Evolutionary conservation across 2,888 invertebrate species (phyloP), one percentile per base, ranked within the genome.

Genomic region (Harpalus rubripes): DNA sequence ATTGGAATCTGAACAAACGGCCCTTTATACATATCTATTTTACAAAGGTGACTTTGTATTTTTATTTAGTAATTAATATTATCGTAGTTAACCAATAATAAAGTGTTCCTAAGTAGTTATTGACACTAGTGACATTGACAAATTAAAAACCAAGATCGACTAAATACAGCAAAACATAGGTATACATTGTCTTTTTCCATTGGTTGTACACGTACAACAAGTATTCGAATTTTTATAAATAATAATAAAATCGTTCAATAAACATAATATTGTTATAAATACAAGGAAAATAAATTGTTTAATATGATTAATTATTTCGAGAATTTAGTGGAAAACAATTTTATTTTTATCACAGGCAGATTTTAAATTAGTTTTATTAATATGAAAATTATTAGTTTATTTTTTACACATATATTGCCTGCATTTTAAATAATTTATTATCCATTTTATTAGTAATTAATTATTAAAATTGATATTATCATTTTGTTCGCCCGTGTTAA

Each of bases 301-400:
- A 52, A 52, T 52, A 7, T 52, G 44, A 52, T 52, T 52, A 52
- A 52, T 52, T 52, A 52, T 10, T 52, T 52, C 0, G 44, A 52
- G 44, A 52, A 52, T 52, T 52, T 52, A 52, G 44, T 52, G 44
- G 10, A 52, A 52, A 52, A 52, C 44, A 52, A 52, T 52, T 52
- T 52, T 12, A 52, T 52, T 52, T 52, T 52, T 52, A 52, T 52
- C 12, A 12, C 44, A 52, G 5, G 12, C 44, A 52, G 44, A 52
- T 52, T 52, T 52, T 52, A 52, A 52, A 52, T 52, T 52, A 52
- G 44, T 52, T 52, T 52, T 52, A 52, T 52, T 52, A 52, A 52
- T 52, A 52, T 52, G 44, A 52, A 52, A 52, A 52, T 52, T 52
- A 52, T 52, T 52, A 52, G 44, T 52, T 52, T 52, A 52, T 52